Evolutionary conservation across 2,113 vertebrate species (phyloP).

Genomic region (Sceloporus undulatus): DNA sequence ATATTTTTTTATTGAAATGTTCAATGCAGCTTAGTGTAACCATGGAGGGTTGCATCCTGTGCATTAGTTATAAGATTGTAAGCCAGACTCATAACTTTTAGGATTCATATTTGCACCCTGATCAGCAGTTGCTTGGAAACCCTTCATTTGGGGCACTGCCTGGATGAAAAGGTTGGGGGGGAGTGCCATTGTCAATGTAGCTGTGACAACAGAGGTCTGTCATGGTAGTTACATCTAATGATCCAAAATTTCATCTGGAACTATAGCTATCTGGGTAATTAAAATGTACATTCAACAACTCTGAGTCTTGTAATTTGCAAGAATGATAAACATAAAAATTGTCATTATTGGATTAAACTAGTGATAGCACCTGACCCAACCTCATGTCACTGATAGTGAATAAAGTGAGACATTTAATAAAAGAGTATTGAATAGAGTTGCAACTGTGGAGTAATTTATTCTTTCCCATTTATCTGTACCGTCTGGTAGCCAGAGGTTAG

Average conservation of each 20-base stretch:
- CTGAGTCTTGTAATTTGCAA: background rate
- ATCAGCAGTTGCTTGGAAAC: too few relatives aligned
- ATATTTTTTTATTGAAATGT: background rate
- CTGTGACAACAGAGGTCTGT: too few relatives aligned
- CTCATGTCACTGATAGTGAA: background rate
- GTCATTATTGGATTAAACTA: background rate
- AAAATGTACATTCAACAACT: too few relatives aligned
- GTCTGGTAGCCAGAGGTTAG: slow-evolving; percentile 3
- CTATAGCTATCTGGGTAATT: too few relatives aligned
- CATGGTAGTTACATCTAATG: too few relatives aligned
- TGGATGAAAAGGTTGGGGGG: too few relatives aligned
- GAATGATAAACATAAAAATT: background rate
- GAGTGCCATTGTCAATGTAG: too few relatives aligned
- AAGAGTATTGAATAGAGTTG: background rate
- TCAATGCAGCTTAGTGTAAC: background rate
- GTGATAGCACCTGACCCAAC: background rate
- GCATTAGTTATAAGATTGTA: too few relatives aligned
- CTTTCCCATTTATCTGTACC: background rate
- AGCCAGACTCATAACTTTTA: too few relatives aligned
- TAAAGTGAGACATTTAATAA: background rate
- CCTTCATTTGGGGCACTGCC: too few relatives aligned
- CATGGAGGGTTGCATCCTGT: background rate
- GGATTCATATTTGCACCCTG: too few relatives aligned
- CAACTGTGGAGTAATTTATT: slow-evolving; percentile 11
- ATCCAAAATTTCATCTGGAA: too few relatives aligned